These are phyloP conservation scores for Bemisia tabaci DNA, from an alignment of 1,140 invertebrate genomes.

Conservation along the genomic window DNA sequence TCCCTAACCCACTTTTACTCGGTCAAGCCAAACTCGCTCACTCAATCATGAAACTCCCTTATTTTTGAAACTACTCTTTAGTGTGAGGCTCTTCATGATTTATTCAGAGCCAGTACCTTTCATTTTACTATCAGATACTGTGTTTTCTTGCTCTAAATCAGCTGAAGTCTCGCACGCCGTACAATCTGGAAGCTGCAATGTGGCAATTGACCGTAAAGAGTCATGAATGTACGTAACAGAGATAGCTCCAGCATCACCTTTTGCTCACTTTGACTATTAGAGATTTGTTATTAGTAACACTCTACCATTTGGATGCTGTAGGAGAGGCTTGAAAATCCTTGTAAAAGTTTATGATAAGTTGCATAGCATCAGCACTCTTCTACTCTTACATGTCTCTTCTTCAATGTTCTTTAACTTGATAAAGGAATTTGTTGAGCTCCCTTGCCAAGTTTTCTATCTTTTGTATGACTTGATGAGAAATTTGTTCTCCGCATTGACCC, in stretches of 20 bases:
- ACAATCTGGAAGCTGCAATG: background rate
- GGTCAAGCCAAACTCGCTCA: background rate
- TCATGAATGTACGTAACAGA: background rate
- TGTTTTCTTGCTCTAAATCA: background rate
- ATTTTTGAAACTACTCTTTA: background rate
- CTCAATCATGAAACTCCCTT: background rate
- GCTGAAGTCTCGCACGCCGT: background rate
- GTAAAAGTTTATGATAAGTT: background rate
- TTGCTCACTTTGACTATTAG: background rate
- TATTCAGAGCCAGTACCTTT: background rate
- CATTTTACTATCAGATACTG: background rate
- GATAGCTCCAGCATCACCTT: background rate
- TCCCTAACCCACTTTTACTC: background rate
- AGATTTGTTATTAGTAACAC: background rate
- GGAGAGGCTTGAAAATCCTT: too few species aligned
- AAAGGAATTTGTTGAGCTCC: too few species aligned
- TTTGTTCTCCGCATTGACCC: too few species aligned
- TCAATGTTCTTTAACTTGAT: too few species aligned
- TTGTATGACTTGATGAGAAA: too few species aligned
- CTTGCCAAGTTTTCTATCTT: too few species aligned
- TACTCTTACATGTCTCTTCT: too few species aligned
- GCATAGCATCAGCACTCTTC: background rate
- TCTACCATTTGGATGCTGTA: background rate
- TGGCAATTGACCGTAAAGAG: background rate
- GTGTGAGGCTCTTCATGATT: too few species aligned